Evolutionary conservation across 2,797 vertebrate genomes (phyloP).

Genomic region (Macroramphosus scolopax): DNA sequence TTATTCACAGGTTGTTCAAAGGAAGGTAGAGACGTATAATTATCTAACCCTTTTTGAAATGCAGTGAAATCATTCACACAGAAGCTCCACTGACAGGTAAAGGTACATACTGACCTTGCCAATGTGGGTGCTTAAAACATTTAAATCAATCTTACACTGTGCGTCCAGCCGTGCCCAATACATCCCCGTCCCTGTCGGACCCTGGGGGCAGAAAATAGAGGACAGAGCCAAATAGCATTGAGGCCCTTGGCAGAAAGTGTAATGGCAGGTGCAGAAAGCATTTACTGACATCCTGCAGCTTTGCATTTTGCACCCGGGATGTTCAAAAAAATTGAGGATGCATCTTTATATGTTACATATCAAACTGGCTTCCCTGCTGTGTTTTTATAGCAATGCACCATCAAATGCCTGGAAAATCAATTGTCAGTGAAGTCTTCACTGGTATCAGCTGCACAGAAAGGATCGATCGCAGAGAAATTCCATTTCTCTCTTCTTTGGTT

Average conservation of each 20-base stretch:
- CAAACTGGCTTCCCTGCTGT: slow-evolving; percentile 2
- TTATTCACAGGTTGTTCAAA: no score
- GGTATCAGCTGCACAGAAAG: no score
- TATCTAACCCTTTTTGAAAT: slow-evolving; percentile 11
- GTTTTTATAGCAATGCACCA: background rate
- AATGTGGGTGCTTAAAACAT: slow-evolving; percentile 17
- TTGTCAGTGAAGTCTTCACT: no score
- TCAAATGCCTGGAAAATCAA: background rate
- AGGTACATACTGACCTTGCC: slow-evolving; percentile 18
- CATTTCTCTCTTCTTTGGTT: no score
- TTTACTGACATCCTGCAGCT: no score
- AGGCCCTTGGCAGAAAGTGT: slow-evolving; percentile 43
- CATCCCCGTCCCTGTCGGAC: slow-evolving; percentile 37
- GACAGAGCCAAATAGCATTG: slow-evolving; percentile 46
- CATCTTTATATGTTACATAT: no score
- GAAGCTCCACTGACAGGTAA: no score
- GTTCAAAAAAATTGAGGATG: no score
- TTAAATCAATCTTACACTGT: slow-evolving; percentile 35
- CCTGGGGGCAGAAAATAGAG: slow-evolving; percentile 37
- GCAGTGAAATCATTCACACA: background rate
- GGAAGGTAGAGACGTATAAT: no score
- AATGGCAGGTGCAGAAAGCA: no score
- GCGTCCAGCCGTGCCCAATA: slow-evolving; percentile 21
- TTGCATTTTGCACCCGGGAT: no score
- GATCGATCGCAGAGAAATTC: no score